Conservation (phyloP, 1,140 invertebrate species). For the Rhagoletis zephyria region DNA sequence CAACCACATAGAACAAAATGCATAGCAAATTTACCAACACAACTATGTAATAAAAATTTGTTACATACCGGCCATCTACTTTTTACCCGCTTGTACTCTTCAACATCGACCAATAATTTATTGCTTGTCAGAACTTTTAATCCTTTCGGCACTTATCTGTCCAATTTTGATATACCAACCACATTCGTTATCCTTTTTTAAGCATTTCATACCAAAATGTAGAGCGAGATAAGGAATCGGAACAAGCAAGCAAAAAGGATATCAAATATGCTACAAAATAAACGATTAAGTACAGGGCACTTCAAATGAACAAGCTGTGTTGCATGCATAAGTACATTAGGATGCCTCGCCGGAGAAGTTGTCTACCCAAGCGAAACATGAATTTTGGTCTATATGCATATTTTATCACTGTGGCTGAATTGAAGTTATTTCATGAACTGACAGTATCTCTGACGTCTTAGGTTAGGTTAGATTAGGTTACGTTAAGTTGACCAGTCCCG, state of each 20-base stretch:
- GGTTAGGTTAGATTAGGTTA: no score
- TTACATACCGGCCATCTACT: no score
- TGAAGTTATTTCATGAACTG: no score
- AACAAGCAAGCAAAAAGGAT: background rate
- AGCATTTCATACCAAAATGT: background rate
- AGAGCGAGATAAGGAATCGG: background rate
- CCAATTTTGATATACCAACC: slow-evolving; percentile 68
- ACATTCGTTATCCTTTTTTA: slow-evolving; percentile 63
- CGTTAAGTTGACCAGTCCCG: no score
- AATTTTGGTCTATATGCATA: no score
- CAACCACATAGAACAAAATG: no score
- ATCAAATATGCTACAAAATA: background rate
- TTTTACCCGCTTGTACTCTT: background rate
- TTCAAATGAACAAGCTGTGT: background rate
- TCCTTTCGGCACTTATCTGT: slow-evolving; percentile 72
- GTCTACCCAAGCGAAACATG: no score
- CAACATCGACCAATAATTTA: background rate
- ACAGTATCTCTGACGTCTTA: no score
- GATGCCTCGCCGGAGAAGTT: no score
- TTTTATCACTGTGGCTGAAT: no score
- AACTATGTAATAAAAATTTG: no score
- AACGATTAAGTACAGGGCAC: slow-evolving; percentile 7
- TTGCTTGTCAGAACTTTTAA: slow-evolving; percentile 60
- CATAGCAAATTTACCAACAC: no score
- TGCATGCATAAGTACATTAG: background rate